Base-by-base conservation (phyloP, 1,140 invertebrate species). In the Nasonia giraulti region DNA sequence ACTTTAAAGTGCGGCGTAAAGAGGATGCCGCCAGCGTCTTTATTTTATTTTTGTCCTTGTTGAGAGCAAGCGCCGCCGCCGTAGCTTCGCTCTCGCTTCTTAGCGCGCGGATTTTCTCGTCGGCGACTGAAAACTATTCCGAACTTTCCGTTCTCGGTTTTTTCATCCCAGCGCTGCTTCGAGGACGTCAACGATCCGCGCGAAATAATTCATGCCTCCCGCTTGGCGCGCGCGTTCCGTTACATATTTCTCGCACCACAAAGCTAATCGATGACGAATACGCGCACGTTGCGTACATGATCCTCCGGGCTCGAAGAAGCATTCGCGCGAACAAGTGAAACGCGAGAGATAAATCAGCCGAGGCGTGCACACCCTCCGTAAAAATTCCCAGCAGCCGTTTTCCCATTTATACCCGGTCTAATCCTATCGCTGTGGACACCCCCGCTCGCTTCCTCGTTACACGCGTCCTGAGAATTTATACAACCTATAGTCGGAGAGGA, bases 351-450 rank as follows among this genome's bases (percentile, higher is more conserved):
- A 69, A 82, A 76, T 82, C 55, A 76, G 27, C 50, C 6, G 40
- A 44, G 40, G 37, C 37, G 37, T 4, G 4, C 7, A 11, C 8
- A 40, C 31, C 17, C 50, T 66, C 4, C 31, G 10, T 33, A 71
- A 31, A 69, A 83, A 83, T 83, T 83, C 20, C 31, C 66, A 62
- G 55, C 40, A 31, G 23, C 47, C 31, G 50, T 69, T 73, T 37
- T 71, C 17, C n/a, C 37, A n/a, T 77, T 50, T 78, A 27, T 27
- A 50, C n/a, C 31, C 66, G 12, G 5, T 23, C 68, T 76, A 23
- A 47, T 79, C 62, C 73, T 88, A 73, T 74, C 85, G 82, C 83
- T 87, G 44, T 87, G 55, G 77, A 77, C 77, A 33, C 81, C 86
- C 5, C 17, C 73, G 83, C 80, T 85, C 62, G 37, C 66, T 66